Evolutionary conservation across 2,888 invertebrate species (phyloP).

Genomic region (Agonopterix subpropinquella): DNA sequence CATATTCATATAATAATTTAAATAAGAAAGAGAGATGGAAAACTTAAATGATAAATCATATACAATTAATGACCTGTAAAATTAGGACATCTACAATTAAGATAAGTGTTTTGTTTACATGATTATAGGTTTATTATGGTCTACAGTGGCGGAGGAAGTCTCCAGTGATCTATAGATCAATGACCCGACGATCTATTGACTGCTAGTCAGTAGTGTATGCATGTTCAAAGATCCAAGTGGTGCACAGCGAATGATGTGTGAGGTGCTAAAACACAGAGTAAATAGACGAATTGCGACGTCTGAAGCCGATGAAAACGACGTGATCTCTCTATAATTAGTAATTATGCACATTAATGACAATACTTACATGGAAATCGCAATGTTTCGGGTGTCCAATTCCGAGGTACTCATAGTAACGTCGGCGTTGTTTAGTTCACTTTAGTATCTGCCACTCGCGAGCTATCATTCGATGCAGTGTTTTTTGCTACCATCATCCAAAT

Average conservation of each 20-base stretch:
- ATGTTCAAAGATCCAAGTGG: background rate
- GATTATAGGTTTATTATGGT: background rate
- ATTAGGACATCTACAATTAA: too few species aligned
- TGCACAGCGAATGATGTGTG: background rate
- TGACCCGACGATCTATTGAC: constrained; percentile 5
- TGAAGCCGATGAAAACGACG: constrained; percentile 32
- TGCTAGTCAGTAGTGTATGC: background rate
- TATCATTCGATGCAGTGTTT: constrained; percentile 46
- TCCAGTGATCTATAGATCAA: constrained; percentile 6
- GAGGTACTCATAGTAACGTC: constrained; percentile 58
- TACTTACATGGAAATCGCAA: constrained; percentile 68
- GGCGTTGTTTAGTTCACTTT: constrained; percentile 38
- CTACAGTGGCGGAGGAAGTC: constrained; percentile 2
- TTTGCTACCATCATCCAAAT: constrained; percentile 67
- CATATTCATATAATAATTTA: background rate
- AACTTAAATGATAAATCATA: too few species aligned
- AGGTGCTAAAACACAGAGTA: constrained; percentile 23
- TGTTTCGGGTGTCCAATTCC: constrained; percentile 66
- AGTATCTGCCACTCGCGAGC: constrained; percentile 37
- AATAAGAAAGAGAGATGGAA: background rate
- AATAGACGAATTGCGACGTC: constrained; percentile 26
- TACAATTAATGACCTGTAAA: too few species aligned
- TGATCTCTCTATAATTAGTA: constrained; percentile 45
- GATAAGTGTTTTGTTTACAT: too few species aligned
- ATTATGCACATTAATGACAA: constrained; percentile 35